Evolutionary conservation across 2,113 vertebrate genomes (phyloP), one percentile per base, ranked within the genome.

Genomic region (Archilochus colubris): DNA sequence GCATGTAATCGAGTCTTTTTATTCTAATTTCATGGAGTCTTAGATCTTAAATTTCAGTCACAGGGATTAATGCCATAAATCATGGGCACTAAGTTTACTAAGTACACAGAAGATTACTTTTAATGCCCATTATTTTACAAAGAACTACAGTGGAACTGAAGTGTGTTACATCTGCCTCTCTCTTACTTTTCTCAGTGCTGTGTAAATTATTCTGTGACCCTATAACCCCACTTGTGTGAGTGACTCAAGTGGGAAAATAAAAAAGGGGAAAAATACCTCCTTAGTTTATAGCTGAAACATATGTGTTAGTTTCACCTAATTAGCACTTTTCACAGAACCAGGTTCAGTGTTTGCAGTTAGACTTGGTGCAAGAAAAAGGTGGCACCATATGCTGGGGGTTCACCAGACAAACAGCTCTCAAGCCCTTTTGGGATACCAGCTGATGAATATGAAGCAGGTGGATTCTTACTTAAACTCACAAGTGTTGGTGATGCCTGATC

Each of bases 21-120:
- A 91, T 84, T 92, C 86, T 94, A 93, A 95, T 95, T 95, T 97
- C 95, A 95, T 93, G 94, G 91, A 75, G 88, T 50, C 55, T 95
- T 91, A 90, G 68, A 95, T 95, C 85, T 78, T 93, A 93, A 94
- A 94, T 96, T 94, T 93, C 82, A 78, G 88, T 97, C 93, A 93
- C 59, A 67, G 94, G 89, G 89, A 95, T 97, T 97, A 97, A 85
- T 91, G 82, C 76, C 40, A 25, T 72, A 57, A 94, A 78, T 95
- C 85, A 87, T 8, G 75, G 88, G 40, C 43, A 59, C 40, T n/a
- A 31, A 75, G 93, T 96, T 94, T 90, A 88, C 73, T 95, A 40
- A 80, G 82, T 50, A 78, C 78, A 80, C 67, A 63, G 81, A 87
- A 87, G 59, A 91, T 93, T n/a, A 86, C 88, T 91, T 93, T 80